phyloP scores from a whole-genome alignment of 2,113 vertebrate genomes.

The Trematocara nigrifrons region DNA sequence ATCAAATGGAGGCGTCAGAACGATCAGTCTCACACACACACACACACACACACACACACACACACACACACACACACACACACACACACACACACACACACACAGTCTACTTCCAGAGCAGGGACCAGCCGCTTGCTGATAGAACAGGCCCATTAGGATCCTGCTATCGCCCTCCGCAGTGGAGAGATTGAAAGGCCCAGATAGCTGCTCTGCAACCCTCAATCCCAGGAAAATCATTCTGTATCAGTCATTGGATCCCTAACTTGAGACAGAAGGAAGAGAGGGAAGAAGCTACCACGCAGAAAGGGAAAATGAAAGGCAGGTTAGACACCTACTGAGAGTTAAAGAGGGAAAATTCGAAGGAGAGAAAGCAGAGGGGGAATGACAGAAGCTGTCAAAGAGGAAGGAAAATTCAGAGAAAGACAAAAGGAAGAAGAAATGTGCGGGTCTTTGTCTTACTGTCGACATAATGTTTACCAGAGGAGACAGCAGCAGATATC shows the following conservation, averaged over 20 bases:
- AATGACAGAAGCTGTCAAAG: conserved; percentile 38
- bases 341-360: conserved; percentile 34
- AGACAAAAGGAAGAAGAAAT: conserved; percentile 19
- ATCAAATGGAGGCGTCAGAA: conserved; percentile 83
- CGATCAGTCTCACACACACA: conserved; percentile 77
- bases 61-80: neutral
- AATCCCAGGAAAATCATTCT: conserved; percentile 79
- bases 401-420: conserved; percentile 9
- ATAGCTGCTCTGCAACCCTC: conserved; percentile 79
- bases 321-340: conserved; percentile 53
- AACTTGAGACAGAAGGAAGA: conserved; percentile 59
- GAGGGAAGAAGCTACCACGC: conserved; percentile 26
- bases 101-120: conserved; percentile 62
- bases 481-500: conserved; percentile 36
- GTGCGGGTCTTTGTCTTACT: conserved; percentile 43
- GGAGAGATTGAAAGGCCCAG: conserved; percentile 86
- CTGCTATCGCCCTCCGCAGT: conserved; percentile 86
- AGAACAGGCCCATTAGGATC: conserved; percentile 88
- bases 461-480: conserved; percentile 38
- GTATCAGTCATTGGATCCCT: conserved; percentile 87
- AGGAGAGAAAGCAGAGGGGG: conserved; percentile 16
- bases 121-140: conserved; percentile 79
- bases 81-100: neutral
- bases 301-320: conserved; percentile 42
- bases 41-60: neutral